Conservation (phyloP, 2,888 invertebrate species). For the Hyposoter dolosus region DNA sequence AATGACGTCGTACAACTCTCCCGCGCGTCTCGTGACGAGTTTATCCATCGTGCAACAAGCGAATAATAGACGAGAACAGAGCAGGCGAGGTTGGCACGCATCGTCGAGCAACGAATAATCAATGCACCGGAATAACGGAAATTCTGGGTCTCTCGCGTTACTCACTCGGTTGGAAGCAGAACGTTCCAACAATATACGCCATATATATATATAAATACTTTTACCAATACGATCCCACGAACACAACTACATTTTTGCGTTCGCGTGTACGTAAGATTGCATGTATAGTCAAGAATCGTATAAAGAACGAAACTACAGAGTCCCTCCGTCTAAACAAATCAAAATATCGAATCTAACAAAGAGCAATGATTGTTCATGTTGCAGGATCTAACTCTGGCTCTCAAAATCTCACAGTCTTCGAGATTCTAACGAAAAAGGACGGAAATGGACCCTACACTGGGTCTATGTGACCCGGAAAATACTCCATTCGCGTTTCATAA, state of each 20-base stretch:
- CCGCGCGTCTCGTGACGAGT: slow-evolving; percentile 64
- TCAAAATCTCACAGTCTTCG: not conserved
- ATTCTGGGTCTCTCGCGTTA: slow-evolving; percentile 64
- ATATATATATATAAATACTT: slow-evolving; percentile 18
- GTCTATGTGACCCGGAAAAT: not conserved
- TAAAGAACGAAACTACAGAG: not conserved
- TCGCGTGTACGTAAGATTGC: not conserved
- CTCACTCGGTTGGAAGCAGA: slow-evolving; percentile 48
- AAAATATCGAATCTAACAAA: slow-evolving; percentile 5
- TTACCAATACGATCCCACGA: not conserved
- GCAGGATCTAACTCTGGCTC: not conserved
- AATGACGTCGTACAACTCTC: slow-evolving; percentile 25
- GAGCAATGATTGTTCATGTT: slow-evolving; percentile 1
- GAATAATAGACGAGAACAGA: slow-evolving; percentile 64
- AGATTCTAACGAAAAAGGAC: not conserved
- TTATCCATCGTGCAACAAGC: slow-evolving; percentile 68
- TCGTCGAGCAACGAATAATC: slow-evolving; percentile 70
- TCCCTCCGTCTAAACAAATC: not conserved
- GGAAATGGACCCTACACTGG: not conserved
- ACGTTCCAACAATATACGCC: slow-evolving; percentile 34
- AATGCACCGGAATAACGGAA: slow-evolving; percentile 71
- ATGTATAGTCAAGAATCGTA: not conserved
- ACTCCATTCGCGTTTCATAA: too few species aligned
- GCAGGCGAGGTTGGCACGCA: slow-evolving; percentile 60
- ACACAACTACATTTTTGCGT: not conserved